Evolutionary conservation across 2,113 vertebrate genomes (phyloP), one percentile per base, ranked within the genome.

Genomic region (Thomomys bottae): DNA sequence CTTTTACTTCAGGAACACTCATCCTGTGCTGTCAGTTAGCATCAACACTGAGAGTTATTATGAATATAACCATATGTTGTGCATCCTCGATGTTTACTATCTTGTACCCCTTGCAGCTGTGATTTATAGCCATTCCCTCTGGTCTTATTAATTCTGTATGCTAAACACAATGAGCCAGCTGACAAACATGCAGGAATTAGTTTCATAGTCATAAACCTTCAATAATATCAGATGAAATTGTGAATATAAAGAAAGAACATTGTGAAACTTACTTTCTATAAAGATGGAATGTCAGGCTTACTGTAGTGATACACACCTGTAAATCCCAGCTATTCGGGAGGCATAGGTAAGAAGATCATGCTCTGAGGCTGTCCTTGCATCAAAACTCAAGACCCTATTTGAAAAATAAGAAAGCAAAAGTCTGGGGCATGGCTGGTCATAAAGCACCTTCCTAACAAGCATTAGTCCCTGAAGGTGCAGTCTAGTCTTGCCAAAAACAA

Each of bases 11-110:
- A 84, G 93, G 70, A 95, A 73, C 40, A 54, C 42, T 94, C 96
- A 70, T 89, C 85, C 94, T 85, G 61, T 92, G 82, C 95, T 96
- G 91, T 96, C 90, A 94, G 0, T 42, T 23, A 38, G 23, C 40
- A 14, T 95, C 77, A 95, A 61, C 54, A 90, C 92, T 77, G 49
- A 85, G 36, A 81, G 34, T 91, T 85, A 71, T 87, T 92, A 61
- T 93, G 95, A 92, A 11, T 28, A 26, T 26, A 68, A 40, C 79
- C 85, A 86, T 70, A 36, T 90, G 88, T 45, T 80, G 3, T 63
- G 64, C 36, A 61, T 85, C 84, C 88, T 5, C 78, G 84, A 79
- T 92, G 32, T 86, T 84, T 77, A n/a, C 67, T 68, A 0, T 93
- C 83, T 95, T 88, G 34, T 57, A 63, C 94, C 72, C 89, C 15